These are phyloP conservation scores for Saccostrea cuccullata DNA, from an alignment of 1,140 invertebrate genomes.

Conservation along the genomic window DNA sequence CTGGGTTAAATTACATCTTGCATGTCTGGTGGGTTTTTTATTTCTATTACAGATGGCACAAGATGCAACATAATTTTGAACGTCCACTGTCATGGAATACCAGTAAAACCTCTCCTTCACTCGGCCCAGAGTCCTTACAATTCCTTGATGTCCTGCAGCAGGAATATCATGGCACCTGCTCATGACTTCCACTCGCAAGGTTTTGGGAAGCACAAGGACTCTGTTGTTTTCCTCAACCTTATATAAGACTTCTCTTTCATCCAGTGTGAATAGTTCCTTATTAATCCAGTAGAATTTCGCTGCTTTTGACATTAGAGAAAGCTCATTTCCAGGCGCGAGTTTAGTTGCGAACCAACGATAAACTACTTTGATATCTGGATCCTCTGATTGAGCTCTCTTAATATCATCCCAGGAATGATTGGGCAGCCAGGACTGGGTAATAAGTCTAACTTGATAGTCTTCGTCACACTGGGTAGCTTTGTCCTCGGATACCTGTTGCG, in stretches of 20 bases:
- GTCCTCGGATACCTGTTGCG: not conserved
- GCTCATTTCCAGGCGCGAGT: not conserved
- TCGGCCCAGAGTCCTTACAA: not conserved
- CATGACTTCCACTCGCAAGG: slow-evolving; percentile 16
- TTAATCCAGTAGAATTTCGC: slow-evolving; percentile 38
- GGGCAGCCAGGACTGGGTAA: slow-evolving; percentile 7
- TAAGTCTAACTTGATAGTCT: not conserved
- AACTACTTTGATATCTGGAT: not conserved
- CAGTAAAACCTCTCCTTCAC: slow-evolving; percentile 38
- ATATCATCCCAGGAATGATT: not conserved
- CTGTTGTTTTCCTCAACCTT: not conserved
- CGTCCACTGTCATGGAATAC: slow-evolving; percentile 45
- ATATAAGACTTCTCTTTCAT: not conserved
- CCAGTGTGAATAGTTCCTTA: slow-evolving; percentile 39
- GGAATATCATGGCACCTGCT: slow-evolving; percentile 37
- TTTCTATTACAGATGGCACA: slow-evolving; percentile 46
- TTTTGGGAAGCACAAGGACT: not conserved
- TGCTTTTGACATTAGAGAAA: not conserved
- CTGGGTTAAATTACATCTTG: not conserved
- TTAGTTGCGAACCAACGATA: not conserved
- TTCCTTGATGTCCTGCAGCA: slow-evolving; percentile 44
- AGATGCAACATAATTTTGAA: slow-evolving; percentile 44
- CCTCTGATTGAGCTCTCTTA: not conserved
- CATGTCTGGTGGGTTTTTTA: slow-evolving; percentile 45
- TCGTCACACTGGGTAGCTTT: not conserved